These are phyloP conservation scores for Stichopus horrens DNA, from an alignment of 53 echinoderm and acorn worm species.

Conservation along the genomic window DNA sequence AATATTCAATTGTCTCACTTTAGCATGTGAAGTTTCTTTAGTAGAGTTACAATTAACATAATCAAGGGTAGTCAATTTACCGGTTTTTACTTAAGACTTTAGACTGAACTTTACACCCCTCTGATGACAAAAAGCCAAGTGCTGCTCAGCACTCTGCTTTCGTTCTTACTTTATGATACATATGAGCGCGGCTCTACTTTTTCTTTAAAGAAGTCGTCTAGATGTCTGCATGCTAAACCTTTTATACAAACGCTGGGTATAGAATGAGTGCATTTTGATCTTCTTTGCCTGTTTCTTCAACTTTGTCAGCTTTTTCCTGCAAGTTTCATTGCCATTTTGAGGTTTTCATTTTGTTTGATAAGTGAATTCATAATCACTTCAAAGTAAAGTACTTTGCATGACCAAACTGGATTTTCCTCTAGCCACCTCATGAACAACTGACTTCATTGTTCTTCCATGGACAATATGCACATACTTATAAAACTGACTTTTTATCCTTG, in stretches of 20 bases:
- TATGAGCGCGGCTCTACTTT: not conserved
- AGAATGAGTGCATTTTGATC: not conserved
- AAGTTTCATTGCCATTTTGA: not conserved
- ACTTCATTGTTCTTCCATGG: not conserved
- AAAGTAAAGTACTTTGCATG: not conserved
- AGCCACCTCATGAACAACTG: slow-evolving; percentile 6
- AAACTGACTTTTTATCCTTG: slow-evolving; percentile 17
- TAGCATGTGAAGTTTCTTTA: not conserved
- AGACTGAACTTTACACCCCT: slow-evolving; percentile 10
- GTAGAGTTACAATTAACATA: not conserved
- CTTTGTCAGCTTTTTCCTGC: not conserved
- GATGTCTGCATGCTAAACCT: slow-evolving; percentile 1
- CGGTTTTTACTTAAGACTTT: not conserved
- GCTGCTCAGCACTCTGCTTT: slow-evolving; percentile 1
- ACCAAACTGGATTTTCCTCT: slow-evolving; percentile 1
- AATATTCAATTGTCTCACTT: not conserved
- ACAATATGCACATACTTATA: slow-evolving; percentile 15
- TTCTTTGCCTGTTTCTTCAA: slow-evolving; percentile 2
- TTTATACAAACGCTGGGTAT: slow-evolving; percentile 2
- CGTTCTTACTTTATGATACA: not conserved
- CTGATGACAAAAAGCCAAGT: slow-evolving; percentile 3
- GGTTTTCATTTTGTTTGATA: not conserved
- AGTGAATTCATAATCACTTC: not conserved
- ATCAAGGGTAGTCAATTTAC: slow-evolving; percentile 3
- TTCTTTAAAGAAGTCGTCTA: not conserved